Conservation (phyloP, 2,797 vertebrate species). For the Podargus strigoides region DNA sequence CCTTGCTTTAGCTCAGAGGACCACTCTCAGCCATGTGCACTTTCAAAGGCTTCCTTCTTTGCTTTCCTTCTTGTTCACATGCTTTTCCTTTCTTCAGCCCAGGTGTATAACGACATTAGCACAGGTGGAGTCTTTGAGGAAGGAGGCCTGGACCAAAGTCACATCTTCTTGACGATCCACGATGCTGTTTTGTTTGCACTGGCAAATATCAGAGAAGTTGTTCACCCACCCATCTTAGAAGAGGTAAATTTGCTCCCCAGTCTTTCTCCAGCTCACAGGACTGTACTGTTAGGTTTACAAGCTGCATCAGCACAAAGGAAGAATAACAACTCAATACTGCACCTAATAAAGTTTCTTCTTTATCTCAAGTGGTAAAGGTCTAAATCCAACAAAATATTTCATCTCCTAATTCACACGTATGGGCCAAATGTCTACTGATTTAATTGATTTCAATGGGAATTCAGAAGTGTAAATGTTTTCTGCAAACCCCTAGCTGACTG, state of each 20-base stretch:
- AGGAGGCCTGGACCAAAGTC: slow-evolving; percentile 75
- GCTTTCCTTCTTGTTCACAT: not conserved
- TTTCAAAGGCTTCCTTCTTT: not conserved
- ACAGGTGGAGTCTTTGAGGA: slow-evolving; percentile 86
- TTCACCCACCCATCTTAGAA: not conserved
- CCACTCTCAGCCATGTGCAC: not conserved
- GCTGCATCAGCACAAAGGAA: not conserved
- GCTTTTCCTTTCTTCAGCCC: slow-evolving; percentile 74
- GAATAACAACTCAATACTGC: not conserved
- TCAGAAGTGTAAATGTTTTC: not conserved
- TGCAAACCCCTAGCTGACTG: not conserved
- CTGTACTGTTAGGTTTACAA: not conserved
- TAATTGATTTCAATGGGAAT: not conserved
- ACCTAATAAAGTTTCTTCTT: not conserved
- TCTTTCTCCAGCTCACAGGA: not conserved
- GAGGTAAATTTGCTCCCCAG: slow-evolving; percentile 49
- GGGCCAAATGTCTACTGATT: not conserved
- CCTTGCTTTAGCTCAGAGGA: not conserved
- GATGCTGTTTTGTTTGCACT: slow-evolving; percentile 87
- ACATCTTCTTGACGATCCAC: slow-evolving; percentile 86
- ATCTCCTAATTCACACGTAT: accelerated
- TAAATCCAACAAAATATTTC: not conserved
- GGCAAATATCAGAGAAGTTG: slow-evolving; percentile 45
- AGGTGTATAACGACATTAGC: slow-evolving; percentile 88
- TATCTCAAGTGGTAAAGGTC: not conserved